phyloP scores from a whole-genome alignment of 2,888 invertebrate genomes.

The Drosophila mettleri region DNA sequence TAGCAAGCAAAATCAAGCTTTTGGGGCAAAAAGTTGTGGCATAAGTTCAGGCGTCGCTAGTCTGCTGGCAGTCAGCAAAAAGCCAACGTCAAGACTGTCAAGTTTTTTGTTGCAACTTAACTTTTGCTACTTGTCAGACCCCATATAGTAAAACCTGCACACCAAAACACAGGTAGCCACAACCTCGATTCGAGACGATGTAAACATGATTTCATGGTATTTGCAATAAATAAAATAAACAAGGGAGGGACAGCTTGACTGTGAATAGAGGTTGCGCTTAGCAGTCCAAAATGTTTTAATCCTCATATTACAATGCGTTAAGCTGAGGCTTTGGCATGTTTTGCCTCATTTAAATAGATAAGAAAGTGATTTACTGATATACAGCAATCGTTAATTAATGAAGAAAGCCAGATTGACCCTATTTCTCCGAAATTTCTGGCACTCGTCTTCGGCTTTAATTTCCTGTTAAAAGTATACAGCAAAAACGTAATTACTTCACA shows the following conservation, averaged over 20 bases:
- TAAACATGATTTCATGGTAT: not conserved
- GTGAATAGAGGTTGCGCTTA: not conserved
- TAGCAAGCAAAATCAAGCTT: slow-evolving; percentile 14
- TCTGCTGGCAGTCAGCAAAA: slow-evolving; percentile 43
- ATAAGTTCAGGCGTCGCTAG: slow-evolving; percentile 55
- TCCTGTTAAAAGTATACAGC: slow-evolving; percentile 50
- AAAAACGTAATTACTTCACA: slow-evolving; percentile 54
- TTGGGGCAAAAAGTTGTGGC: slow-evolving; percentile 49
- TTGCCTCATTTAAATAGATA: not conserved
- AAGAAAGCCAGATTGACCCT: slow-evolving; percentile 2
- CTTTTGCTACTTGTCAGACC: slow-evolving; percentile 32
- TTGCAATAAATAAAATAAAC: too few species aligned
- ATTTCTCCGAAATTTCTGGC: slow-evolving; percentile 9
- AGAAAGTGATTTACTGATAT: not conserved
- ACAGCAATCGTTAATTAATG: not conserved
- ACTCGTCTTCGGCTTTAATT: slow-evolving; percentile 50
- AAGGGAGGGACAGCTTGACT: not conserved
- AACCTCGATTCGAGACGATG: not conserved
- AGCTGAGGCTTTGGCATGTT: not conserved
- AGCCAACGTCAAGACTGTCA: slow-evolving; percentile 51
- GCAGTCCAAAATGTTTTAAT: not conserved
- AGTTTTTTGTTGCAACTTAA: slow-evolving; percentile 39
- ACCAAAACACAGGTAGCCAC: slow-evolving; percentile 15
- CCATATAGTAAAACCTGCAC: not conserved
- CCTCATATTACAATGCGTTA: not conserved